Conservation (phyloP, 2,888 invertebrate genomes). For the Sisyra nigra region DNA sequence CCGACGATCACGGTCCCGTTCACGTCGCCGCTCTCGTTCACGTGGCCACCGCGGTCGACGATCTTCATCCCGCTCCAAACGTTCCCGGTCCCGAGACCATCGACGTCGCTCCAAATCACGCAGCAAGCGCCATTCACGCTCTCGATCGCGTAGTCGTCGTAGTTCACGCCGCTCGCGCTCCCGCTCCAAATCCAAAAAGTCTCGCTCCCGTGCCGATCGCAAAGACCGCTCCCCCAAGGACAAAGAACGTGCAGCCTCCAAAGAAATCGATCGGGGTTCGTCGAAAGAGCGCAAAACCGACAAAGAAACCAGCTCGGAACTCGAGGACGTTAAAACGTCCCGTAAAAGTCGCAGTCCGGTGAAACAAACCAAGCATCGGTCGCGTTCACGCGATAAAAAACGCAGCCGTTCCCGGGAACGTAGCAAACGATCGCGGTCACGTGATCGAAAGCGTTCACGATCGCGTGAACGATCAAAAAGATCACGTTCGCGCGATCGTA, state of each 20-base stretch:
- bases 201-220: conserved; percentile 22
- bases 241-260: conserved; percentile 7
- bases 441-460: conserved; percentile 27
- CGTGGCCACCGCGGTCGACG: conserved; percentile 38
- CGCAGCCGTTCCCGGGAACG: conserved; percentile 35
- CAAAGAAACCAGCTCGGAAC: conserved; percentile 22
- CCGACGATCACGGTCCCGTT: conserved; percentile 45
- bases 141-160: conserved; percentile 15
- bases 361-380: conserved; percentile 20
- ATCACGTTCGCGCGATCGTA: conserved; percentile 31
- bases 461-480: conserved; percentile 34
- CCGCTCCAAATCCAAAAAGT: conserved; percentile 14
- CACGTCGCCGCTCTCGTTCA: conserved; percentile 37
- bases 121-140: conserved; percentile 21
- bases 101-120: conserved; percentile 24
- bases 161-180: conserved; percentile 9
- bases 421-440: conserved; percentile 31
- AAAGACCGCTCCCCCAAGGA: conserved; percentile 17
- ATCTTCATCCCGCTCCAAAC: conserved; percentile 34
- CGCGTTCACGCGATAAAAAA: conserved; percentile 40
- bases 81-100: conserved; percentile 35
- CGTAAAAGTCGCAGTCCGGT: conserved; percentile 28
- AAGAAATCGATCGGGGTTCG: conserved; percentile 19
- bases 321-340: conserved; percentile 21
- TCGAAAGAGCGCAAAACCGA: conserved; percentile 23